A percentile compares a stretch with the other conserved stretches of the same genome.
phyloP scores from a whole-genome alignment of 2,113 vertebrate genomes.

The Ciconia maguari region DNA sequence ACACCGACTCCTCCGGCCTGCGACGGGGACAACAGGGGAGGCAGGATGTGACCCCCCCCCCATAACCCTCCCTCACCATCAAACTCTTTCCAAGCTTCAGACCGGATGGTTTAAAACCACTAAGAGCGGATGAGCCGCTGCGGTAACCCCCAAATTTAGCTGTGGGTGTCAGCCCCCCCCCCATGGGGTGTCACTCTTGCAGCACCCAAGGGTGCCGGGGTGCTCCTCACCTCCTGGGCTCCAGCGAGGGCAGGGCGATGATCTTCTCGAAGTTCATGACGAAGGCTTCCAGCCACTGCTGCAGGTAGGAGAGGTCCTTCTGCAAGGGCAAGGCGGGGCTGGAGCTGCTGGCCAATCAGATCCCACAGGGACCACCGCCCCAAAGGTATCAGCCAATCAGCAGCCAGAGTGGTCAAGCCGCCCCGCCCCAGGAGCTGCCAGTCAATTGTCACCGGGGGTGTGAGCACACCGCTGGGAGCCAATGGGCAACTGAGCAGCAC shows the following conservation, averaged over 20 bases:
- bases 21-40: accelerated
- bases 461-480: not conserved
- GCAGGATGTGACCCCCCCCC: not conserved
- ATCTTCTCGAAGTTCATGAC: slow-evolving; percentile 88
- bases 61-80: no score
- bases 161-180: no score
- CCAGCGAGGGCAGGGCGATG: slow-evolving; percentile 86
- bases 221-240: slow-evolving; percentile 81
- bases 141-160: not conserved
- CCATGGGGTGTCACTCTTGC: not conserved
- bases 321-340: slow-evolving; percentile 48
- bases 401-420: not conserved
- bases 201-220: no score
- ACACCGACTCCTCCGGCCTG: slow-evolving; percentile 84
- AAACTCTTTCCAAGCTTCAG: no score
- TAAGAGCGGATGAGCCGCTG: not conserved
- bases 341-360: not conserved
- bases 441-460: not conserved
- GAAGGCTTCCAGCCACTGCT: slow-evolving; percentile 92
- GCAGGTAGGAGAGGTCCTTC: slow-evolving; percentile 92
- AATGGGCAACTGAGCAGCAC: accelerated
- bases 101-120: not conserved
- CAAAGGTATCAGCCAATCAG: not conserved
- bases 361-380: accelerated
- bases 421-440: accelerated